Conservation (phyloP, 2,888 invertebrate species). For the Mayetiola destructor region DNA sequence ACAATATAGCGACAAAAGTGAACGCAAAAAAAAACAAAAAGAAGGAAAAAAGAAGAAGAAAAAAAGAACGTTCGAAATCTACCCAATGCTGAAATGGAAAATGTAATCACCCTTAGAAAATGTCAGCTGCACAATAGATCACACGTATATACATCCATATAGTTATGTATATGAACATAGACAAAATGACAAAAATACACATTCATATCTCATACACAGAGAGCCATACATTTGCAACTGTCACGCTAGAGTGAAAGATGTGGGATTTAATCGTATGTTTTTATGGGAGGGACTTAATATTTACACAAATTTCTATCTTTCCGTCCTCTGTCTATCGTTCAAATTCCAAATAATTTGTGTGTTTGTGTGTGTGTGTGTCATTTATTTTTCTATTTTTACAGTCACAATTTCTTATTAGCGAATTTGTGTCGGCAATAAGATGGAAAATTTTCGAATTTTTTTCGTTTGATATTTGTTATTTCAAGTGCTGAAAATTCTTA, state of each 20-base stretch:
- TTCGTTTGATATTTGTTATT: too few relatives aligned
- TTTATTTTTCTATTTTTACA: too few relatives aligned
- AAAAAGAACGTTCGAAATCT: background rate
- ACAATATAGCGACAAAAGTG: background rate
- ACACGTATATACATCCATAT: background rate
- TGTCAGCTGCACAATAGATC: constrained; percentile 6
- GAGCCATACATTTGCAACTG: background rate
- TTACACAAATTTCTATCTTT: constrained; percentile 11
- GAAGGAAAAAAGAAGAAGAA: background rate
- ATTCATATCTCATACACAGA: too few relatives aligned
- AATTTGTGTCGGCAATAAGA: too few relatives aligned
- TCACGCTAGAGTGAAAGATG: background rate
- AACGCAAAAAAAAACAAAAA: background rate
- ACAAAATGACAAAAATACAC: background rate
- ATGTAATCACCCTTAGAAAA: constrained; percentile 12
- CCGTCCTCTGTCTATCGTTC: background rate
- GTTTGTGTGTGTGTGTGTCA: background rate
- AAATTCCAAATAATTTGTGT: too few relatives aligned
- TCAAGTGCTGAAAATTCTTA: too few relatives aligned
- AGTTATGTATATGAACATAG: background rate
- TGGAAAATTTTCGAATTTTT: too few relatives aligned
- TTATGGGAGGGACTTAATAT: constrained; percentile 9
- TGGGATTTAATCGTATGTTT: background rate
- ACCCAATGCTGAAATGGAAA: too few relatives aligned
- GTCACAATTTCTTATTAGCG: too few relatives aligned